Base-by-base conservation (phyloP, 2,797 vertebrate genomes). In the Tragelaphus oryx region DNA sequence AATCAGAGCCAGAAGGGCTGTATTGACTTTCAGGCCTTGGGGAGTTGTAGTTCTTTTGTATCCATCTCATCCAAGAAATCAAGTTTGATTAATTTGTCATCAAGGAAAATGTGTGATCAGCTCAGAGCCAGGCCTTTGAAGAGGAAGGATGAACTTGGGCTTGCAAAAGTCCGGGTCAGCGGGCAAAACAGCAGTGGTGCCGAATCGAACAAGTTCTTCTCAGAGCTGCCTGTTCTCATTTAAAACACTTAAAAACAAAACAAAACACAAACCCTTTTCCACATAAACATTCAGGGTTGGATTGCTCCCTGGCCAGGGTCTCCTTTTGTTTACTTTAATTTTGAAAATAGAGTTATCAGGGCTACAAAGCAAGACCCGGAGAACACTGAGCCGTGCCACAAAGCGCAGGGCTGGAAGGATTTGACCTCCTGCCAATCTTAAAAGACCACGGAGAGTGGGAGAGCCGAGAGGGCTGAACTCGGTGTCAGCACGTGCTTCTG, bases 31-130 rank as follows among this genome's bases (percentile, higher is more conserved):
- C 26, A 30, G 82, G 89, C 97, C 95, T 75, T 87, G 74, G 97
- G 95, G 95, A 97, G 92, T 96, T 24, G 2, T 41, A 4, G 89
- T 94, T 95, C 96, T 97, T 98, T 97, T 98, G 96, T 96, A 96
- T 92, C 97, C 94, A 96, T 95, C 18, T 11, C 93, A 88, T 96
- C 90, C 94, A 95, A 97, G 97, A 95, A 97, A 98, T 91, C 90
- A 96, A 97, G 95, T 98, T 97, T 97, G 96, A 98, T 98, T 98
- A 98, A 98, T 98, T 97, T 98, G 95, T 97, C 96, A 96, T 94
- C 44, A 37, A 97, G 96, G 95, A 95, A 90, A 98, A 95, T 1
- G 95, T 95, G 91, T 96, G 97, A 96, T 97, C 94, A 37, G 24
- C 93, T 96, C 93, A 48, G 87, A 91, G 95, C 92, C 96, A 81